Conservation (phyloP, 2,888 invertebrate species). For the Chrysina gloriosa region DNA sequence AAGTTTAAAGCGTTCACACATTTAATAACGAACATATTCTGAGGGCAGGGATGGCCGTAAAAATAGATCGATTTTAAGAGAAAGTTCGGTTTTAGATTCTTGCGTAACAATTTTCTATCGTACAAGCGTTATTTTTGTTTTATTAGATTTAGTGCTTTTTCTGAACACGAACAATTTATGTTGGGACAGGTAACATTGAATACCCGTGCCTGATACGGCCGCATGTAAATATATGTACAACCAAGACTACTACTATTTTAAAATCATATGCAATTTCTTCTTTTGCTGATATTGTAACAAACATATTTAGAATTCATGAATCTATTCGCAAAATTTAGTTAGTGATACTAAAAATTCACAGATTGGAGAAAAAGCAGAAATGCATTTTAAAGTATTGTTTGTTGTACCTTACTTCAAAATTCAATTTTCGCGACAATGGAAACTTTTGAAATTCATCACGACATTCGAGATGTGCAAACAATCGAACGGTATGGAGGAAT, state of each 20-base stretch:
- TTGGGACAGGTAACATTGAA: background rate
- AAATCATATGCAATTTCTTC: too few relatives aligned
- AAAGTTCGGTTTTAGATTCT: too few relatives aligned
- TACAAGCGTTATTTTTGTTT: background rate
- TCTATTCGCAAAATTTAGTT: background rate
- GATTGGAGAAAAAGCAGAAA: background rate
- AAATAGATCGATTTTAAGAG: too few relatives aligned
- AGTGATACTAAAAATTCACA: background rate
- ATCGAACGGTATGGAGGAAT: constrained; percentile 12
- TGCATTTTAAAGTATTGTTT: background rate
- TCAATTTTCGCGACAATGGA: constrained; percentile 13
- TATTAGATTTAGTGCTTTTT: background rate
- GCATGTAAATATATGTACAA: background rate
- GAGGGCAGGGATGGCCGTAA: too few relatives aligned
- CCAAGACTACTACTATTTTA: background rate
- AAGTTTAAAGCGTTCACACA: too few relatives aligned
- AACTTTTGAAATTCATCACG: constrained; percentile 20
- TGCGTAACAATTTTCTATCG: too few relatives aligned
- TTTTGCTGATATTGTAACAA: too few relatives aligned
- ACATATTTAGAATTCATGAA: too few relatives aligned
- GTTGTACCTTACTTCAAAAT: constrained; percentile 8
- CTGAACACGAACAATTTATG: background rate
- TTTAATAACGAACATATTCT: too few relatives aligned
- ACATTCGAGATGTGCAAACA: constrained; percentile 15
- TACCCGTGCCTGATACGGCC: background rate